A percentile compares a stretch with the other conserved stretches of the same genome.
Evolutionary conservation across 2,113 vertebrate species (phyloP).

Genomic region (Microcebus ravelobensis): DNA sequence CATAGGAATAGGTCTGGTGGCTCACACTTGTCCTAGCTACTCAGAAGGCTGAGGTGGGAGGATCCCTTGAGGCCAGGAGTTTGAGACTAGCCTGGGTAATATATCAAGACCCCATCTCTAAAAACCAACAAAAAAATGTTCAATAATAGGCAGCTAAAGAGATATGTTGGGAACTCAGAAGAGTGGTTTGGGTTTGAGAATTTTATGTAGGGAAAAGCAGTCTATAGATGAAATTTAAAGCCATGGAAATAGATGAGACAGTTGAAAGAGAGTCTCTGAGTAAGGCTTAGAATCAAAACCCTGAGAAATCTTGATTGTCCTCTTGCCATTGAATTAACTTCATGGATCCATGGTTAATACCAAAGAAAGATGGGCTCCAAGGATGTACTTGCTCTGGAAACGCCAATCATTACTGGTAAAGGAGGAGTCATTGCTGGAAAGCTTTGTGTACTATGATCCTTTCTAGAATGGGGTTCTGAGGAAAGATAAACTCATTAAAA

Average conservation of each 20-base stretch:
- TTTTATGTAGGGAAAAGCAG: neutral
- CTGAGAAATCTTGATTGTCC: neutral
- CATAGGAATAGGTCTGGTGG: no score
- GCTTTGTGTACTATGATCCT: neutral
- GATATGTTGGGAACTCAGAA: neutral
- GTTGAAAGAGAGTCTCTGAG: neutral
- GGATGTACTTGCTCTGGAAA: neutral
- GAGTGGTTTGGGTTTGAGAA: neutral
- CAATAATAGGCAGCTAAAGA: neutral
- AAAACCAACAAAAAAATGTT: neutral
- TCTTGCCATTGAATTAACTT: neutral
- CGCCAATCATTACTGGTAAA: neutral
- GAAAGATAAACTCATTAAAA: neutral
- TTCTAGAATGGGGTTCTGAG: neutral
- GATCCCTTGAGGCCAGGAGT: no score
- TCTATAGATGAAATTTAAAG: neutral
- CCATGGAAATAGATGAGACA: neutral
- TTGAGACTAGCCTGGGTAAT: no score
- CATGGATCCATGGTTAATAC: neutral
- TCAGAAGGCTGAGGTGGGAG: no score
- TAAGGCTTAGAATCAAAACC: neutral
- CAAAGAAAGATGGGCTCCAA: neutral
- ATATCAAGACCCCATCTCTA: no score
- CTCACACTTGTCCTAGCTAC: no score
- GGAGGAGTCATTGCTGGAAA: neutral